Evolutionary conservation across 2,888 invertebrate genomes (phyloP).

Genomic region (Caenorhabditis sp.): DNA sequence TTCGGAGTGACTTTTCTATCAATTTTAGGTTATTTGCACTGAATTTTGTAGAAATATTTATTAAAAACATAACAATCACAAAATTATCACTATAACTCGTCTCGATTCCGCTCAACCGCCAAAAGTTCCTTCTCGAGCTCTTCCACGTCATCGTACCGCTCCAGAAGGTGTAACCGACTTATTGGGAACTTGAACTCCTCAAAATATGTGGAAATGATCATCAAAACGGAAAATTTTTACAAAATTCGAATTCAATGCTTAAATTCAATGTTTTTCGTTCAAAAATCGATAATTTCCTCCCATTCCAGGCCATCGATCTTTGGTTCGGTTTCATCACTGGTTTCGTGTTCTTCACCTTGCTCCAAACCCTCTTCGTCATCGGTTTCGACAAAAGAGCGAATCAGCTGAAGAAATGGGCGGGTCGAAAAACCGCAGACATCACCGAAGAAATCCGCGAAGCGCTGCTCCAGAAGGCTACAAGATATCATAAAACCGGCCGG

Average conservation of each 20-base stretch:
- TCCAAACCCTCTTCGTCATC: slow-evolving; percentile 83
- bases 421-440: slow-evolving; percentile 78
- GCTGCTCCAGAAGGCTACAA: slow-evolving; percentile 77
- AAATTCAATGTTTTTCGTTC: too few relatives aligned
- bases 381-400: slow-evolving; percentile 83
- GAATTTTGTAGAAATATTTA: too few relatives aligned
- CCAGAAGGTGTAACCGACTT: slow-evolving; percentile 29
- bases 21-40: too few relatives aligned
- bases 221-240: too few relatives aligned
- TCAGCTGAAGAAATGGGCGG: slow-evolving; percentile 81
- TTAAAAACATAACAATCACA: neutral
- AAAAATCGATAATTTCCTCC: too few relatives aligned
- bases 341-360: slow-evolving; percentile 83
- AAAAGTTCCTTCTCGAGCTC: slow-evolving; percentile 29
- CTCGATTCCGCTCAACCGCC: slow-evolving; percentile 17
- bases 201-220: neutral
- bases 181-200: slow-evolving; percentile 52
- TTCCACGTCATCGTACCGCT: slow-evolving; percentile 42
- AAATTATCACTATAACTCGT: slow-evolving; percentile 30
- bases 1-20: neutral
- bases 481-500: slow-evolving; percentile 81
- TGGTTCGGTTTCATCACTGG: slow-evolving; percentile 83
- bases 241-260: too few relatives aligned
- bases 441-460: slow-evolving; percentile 79
- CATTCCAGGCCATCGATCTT: slow-evolving; percentile 81